Evolutionary conservation across 2,888 invertebrate species (phyloP), one percentile per base, ranked within the genome.

Genomic region (Athripsodes cinereus): DNA sequence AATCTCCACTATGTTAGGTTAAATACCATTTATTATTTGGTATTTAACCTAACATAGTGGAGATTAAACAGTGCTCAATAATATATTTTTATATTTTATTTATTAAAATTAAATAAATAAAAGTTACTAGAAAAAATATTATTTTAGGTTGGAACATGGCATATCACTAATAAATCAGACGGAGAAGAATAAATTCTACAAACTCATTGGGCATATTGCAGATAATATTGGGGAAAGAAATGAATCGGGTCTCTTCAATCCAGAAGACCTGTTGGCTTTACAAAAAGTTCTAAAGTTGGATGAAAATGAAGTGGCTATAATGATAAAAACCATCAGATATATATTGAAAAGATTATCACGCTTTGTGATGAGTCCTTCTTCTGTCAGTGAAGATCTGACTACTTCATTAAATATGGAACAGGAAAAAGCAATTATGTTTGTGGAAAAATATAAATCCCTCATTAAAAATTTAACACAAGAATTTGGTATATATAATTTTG

Each of bases 341-440:
- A 58, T 64, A 16, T 48, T 61, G n/a, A 62, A 59, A 57, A 54
- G 62, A 22, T 55, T 64, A 57, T 55, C 57, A 10, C 60, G 59
- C 48, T 62, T 64, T 35, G 10, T 64, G 22, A 62, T 64, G 60
- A 54, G 52, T n/a, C 64, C 64, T 13, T n/a, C 50, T 10, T 53
- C 35, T 35, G 40, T 60, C 13, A 47, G 20, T 5, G 19, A 34
- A 6, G 64, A 64, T 34, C 47, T 62, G 3, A 52, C 53, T 48
- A 34, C 22, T 22, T 20, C 18, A 10, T 34, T 62, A 47, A 52
- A 55, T 35, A 57, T 64, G 49, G 35, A 57, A 10, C 48, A 57
- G 51, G 62, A 62, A 18, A 62, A 59, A 59, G 57, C 64, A 2
- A 35, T 51, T 22, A 26, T 53, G 2, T 59, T 64, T 55, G 52